phyloP scores from a whole-genome alignment of 2,113 vertebrate genomes.

The Trogon surrucura region DNA sequence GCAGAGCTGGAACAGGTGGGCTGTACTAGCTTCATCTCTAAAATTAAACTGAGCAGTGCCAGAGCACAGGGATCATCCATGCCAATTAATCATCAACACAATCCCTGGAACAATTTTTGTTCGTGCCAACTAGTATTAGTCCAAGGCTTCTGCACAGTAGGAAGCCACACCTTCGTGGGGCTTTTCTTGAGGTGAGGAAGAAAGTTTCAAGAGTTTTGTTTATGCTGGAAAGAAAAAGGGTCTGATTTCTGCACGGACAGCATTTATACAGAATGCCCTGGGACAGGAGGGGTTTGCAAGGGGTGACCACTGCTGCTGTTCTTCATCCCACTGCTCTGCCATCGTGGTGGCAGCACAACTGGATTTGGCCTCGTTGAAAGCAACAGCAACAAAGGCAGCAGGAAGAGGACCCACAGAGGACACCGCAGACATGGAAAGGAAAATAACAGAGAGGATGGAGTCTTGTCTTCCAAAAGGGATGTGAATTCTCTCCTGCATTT shows the following conservation, averaged over 20 bases:
- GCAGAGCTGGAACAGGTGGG: neutral
- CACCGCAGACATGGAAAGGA: neutral
- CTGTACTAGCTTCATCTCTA: neutral
- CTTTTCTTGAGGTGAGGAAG: fast-evolving
- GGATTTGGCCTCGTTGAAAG: neutral
- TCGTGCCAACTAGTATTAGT: neutral
- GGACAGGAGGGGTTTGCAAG: neutral
- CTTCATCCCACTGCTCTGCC: neutral
- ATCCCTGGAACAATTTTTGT: neutral
- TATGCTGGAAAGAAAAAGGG: neutral
- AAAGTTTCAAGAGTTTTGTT: neutral
- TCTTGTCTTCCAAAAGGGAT: neutral
- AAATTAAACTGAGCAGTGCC: neutral
- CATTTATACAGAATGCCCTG: neutral
- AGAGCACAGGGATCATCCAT: neutral
- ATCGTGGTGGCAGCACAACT: neutral
- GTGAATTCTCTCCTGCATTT: neutral
- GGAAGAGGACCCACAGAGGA: neutral
- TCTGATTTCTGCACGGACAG: neutral
- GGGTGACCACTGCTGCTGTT: neutral
- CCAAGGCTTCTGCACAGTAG: neutral
- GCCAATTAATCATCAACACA: neutral
- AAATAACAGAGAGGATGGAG: neutral
- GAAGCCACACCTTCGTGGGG: neutral
- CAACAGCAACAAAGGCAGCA: neutral